Evolutionary conservation across 2,797 vertebrate genomes (phyloP).

Genomic region (Chloroceryle inda): DNA sequence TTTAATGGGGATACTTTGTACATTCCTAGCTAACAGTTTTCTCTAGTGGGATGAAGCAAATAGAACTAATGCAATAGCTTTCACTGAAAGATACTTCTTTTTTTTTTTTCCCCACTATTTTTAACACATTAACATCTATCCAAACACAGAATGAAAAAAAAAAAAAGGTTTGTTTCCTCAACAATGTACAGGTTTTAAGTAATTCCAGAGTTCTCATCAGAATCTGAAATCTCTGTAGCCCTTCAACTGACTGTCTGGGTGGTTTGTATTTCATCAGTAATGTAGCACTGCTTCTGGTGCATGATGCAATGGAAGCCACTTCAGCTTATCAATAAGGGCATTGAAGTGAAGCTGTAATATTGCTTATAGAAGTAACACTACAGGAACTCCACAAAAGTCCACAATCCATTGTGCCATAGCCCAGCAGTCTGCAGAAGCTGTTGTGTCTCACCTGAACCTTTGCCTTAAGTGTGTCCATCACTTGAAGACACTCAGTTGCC

Average conservation of each 20-base stretch:
- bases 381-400: not conserved
- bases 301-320: not conserved
- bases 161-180: not conserved
- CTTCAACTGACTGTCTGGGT: not conserved
- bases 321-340: not conserved
- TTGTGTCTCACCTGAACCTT: not conserved
- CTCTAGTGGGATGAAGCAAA: not conserved
- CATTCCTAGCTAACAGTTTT: not conserved
- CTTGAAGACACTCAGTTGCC: rapidly evolving
- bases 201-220: not conserved
- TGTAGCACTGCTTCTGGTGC: rapidly evolving
- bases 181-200: not conserved
- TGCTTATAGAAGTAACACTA: not conserved
- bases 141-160: not conserved
- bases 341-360: not conserved
- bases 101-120: not conserved
- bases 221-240: not conserved
- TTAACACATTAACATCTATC: not conserved
- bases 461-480: rapidly evolving
- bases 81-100: rapidly evolving
- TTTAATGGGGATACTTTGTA: not conserved
- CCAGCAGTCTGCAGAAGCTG: rapidly evolving
- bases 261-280: not conserved
- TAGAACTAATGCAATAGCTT: not conserved
- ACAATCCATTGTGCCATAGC: not conserved